Evolutionary conservation across 92 coral and sea anemone species (phyloP), one percentile per base, ranked within the genome.

Genomic region (Siderastrea radians): DNA sequence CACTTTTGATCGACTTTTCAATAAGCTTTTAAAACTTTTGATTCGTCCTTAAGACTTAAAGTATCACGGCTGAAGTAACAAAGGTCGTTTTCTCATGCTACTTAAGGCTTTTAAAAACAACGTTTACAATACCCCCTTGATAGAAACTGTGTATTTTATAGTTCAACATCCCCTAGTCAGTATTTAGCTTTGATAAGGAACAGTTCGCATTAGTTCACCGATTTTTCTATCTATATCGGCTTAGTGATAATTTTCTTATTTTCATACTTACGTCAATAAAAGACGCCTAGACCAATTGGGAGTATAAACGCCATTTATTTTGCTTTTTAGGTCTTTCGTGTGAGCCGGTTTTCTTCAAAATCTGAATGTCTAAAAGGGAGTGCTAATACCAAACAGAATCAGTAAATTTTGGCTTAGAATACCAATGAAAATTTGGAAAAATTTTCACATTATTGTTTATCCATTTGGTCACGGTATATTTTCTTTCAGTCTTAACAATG

Each of bases 81-180:
- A 65, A 48, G 75, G n/a, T 4, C 75, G 17, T 45, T 11, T 71
- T 74, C 54, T 9, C 48, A 8, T 45, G 72, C 73, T 68, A 44
- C 51, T 45, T 65, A 19, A 17, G 43, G 58, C 57, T 17, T 50
- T 12, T 14, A 61, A 61, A 19, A 53, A 53, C 17, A 74, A 17
- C n/a, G 78, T 53, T 74, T 74, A 74, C 78, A 74, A 52, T 17
- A 74, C 78, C 78, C 54, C 78, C 78, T 55, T 52, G 78, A 52
- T 49, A 53, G 78, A 7, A 9, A 6, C 26, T 14, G 53, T 14
- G 16, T 46, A 70, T 46, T 46, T 70, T 46, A 70, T 14, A 11
- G 38, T 47, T 48, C 7, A 6, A 13, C 10, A 14, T 45, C 74
- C 14, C 52, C 1, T 70, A 46, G 53, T 2, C 50, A 7, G 50